Percentiles rank a stretch among this genome's conserved stretches.
Evolutionary conservation across 2,113 vertebrate genomes (phyloP).

Genomic region (Rhinogobius similis): DNA sequence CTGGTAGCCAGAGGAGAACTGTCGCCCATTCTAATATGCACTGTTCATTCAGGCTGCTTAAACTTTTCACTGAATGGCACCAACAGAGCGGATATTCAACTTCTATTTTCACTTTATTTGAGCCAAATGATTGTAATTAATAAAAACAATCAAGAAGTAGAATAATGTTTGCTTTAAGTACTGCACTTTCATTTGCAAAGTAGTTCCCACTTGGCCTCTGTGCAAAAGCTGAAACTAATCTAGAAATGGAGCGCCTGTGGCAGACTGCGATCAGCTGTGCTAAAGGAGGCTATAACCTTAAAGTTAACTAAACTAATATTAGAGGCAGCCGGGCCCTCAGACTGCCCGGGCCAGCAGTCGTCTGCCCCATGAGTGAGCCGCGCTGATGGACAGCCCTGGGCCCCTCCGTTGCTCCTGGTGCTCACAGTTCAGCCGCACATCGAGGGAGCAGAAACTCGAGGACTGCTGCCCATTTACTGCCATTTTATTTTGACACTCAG

Average conservation of each 20-base stretch:
- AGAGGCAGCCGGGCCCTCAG: slow-evolving; percentile 23
- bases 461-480: slow-evolving; percentile 24
- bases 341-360: slow-evolving; percentile 22
- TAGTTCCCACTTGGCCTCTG: background rate
- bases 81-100: background rate
- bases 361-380: slow-evolving; percentile 51
- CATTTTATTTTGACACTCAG: slow-evolving; percentile 32
- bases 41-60: slow-evolving; percentile 17
- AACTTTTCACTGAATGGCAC: slow-evolving; percentile 19
- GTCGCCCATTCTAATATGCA: slow-evolving; percentile 15
- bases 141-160: background rate
- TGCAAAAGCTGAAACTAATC: slow-evolving; percentile 14
- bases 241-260: slow-evolving; percentile 8
- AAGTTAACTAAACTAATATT: slow-evolving; percentile 36
- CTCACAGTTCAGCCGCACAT: slow-evolving; percentile 14
- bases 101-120: background rate
- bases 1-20: slow-evolving; percentile 31
- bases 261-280: slow-evolving; percentile 21
- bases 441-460: slow-evolving; percentile 22
- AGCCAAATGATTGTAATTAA: slow-evolving; percentile 3
- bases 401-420: slow-evolving; percentile 36
- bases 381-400: slow-evolving; percentile 43
- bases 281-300: slow-evolving; percentile 24
- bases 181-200: background rate
- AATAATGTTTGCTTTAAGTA: slow-evolving; percentile 1